Evolutionary conservation across 2,113 vertebrate species (phyloP), one percentile per base, ranked within the genome.

Genomic region (Planiliza haematocheilus): DNA sequence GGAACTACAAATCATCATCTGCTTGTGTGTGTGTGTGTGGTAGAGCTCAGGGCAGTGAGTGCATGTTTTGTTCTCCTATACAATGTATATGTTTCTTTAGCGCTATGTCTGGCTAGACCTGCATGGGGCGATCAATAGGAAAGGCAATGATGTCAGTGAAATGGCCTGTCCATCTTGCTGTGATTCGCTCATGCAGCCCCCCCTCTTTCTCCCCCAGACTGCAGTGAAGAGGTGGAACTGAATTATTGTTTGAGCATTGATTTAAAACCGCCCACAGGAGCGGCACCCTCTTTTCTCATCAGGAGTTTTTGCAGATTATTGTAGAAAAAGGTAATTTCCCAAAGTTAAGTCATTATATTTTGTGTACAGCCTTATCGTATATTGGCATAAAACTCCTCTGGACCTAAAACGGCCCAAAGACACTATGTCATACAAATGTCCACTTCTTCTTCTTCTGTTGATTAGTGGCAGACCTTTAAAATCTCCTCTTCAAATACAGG

Each of bases 81-180:
- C 7, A 24, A 66, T 50, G 41, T 63, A 82, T 74, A 70, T 64
- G 18, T 77, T 53, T 81, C 61, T 36, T 39, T 61, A 51, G 67
- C 51, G 38, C 55, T 38, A 42, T 65, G 77, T 82, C 69, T 87
- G 82, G 69, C 71, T 70, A 38, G 70, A 89, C 75, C 82, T 80
- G 78, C 78, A 58, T 57, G 0, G 43, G 58, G 11, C 65, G 43
- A 91, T 91, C 91, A 81, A 90, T 91, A 84, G 72, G 75, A 79
- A 82, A 86, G 82, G 84, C 69, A 86, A 90, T 86, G 79, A 88
- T 90, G 80, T 79, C 34, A 39, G 81, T 76, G 79, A 89, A 90
- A 90, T 65, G 68, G 81, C 72, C 72, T 61, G 79, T 90, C 86
- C 77, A 72, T 90, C 87, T 88, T 59, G 52, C 63, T 70, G 79